Conservation (phyloP, 2,797 vertebrate species). For the Gorsachius magnificus region DNA sequence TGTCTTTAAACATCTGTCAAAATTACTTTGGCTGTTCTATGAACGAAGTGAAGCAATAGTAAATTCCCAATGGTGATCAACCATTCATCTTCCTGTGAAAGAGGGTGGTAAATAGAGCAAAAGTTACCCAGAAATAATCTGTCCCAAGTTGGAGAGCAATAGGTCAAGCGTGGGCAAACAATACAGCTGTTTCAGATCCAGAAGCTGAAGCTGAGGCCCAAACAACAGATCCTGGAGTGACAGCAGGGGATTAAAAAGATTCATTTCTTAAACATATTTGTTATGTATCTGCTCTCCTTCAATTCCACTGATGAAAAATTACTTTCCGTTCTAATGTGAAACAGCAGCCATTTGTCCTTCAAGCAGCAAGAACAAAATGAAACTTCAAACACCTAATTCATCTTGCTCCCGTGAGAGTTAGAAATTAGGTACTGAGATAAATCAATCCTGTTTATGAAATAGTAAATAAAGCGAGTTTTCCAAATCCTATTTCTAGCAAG, state of each 20-base stretch:
- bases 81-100: background rate
- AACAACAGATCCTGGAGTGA: background rate
- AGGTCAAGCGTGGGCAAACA: background rate
- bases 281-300: background rate
- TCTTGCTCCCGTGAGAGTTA: background rate
- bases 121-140: background rate
- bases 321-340: background rate
- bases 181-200: background rate
- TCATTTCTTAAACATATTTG: background rate
- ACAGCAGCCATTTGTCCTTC: background rate
- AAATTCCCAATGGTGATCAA: background rate
- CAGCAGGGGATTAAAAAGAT: background rate
- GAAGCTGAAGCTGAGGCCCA: background rate
- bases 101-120: background rate
- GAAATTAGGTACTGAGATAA: background rate
- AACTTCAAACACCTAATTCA: background rate
- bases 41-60: background rate
- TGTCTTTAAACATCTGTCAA: background rate
- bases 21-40: background rate
- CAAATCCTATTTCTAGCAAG: background rate
- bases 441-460: background rate
- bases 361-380: background rate
- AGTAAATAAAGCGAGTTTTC: background rate
- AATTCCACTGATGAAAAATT: background rate
- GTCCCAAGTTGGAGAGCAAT: background rate